Percentiles rank a stretch among this genome's conserved stretches.
Conservation (phyloP, 2,888 invertebrate species). For the Lagria hirta region DNA sequence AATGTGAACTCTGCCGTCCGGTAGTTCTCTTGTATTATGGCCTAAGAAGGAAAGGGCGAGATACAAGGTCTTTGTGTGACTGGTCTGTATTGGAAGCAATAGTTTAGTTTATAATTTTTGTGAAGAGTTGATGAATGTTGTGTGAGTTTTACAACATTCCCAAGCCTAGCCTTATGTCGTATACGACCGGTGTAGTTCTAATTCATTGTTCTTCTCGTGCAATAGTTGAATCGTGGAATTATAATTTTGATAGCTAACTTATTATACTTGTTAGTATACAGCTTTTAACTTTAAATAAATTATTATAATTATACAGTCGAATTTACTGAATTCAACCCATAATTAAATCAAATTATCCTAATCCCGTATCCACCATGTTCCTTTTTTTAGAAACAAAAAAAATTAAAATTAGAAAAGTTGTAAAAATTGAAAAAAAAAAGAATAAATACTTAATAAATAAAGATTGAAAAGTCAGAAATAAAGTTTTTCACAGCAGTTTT, state of each 20-base stretch:
- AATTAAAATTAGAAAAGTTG: no score
- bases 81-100: slow-evolving; percentile 41
- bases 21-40: slow-evolving; percentile 14
- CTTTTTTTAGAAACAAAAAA: no score
- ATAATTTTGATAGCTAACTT: slow-evolving; percentile 48
- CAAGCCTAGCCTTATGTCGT: slow-evolving; percentile 51
- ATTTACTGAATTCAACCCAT: no score
- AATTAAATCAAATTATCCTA: no score
- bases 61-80: slow-evolving; percentile 19
- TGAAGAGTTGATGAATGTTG: slow-evolving; percentile 31
- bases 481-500: no score
- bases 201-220: slow-evolving; percentile 48
- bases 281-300: slow-evolving; percentile 50
- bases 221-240: slow-evolving; percentile 47
- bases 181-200: slow-evolving; percentile 51
- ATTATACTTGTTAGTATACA: slow-evolving; percentile 47
- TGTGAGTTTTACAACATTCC: slow-evolving; percentile 37
- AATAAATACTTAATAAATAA: no score
- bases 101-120: slow-evolving; percentile 34
- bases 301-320: slow-evolving; percentile 35
- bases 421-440: no score
- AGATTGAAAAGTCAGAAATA: no score
- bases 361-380: no score
- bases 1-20: slow-evolving; percentile 45
- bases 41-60: no score